A percentile compares a stretch with the other conserved stretches of the same genome.
These are phyloP conservation scores for Epinotia brunnichana DNA, from an alignment of 2,888 invertebrate species.

Conservation along the genomic window DNA sequence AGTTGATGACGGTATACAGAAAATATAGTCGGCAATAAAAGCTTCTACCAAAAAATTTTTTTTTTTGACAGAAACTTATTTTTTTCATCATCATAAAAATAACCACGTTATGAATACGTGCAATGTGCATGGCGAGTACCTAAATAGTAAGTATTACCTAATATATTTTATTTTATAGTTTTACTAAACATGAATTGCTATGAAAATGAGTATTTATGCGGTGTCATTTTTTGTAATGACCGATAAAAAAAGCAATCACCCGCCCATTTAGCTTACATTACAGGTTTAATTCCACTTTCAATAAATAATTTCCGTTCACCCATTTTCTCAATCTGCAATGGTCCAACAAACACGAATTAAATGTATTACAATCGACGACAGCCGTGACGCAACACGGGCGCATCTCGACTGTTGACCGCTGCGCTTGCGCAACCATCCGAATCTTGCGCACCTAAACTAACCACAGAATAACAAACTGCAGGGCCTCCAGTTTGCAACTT, in stretches of 20 bases:
- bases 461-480: constrained; percentile 6
- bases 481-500: neutral
- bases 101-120: too few relatives aligned
- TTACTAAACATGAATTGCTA: too few relatives aligned
- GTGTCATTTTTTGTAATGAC: neutral
- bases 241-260: neutral
- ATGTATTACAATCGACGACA: constrained; percentile 30
- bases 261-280: neutral
- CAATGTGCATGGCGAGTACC: too few relatives aligned
- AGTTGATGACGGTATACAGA: too few relatives aligned
- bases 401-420: constrained; percentile 41
- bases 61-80: too few relatives aligned
- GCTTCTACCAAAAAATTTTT: too few relatives aligned
- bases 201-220: neutral
- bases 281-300: neutral
- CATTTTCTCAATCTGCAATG: neutral
- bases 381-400: constrained; percentile 39
- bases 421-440: constrained; percentile 27
- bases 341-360: constrained; percentile 8
- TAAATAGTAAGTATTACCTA: too few relatives aligned
- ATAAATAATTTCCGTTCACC: neutral
- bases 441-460: neutral
- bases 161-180: neutral
- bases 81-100: too few relatives aligned
- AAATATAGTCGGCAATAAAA: too few relatives aligned